A percentile compares a stretch with the other conserved stretches of the same genome.
phyloP scores from a whole-genome alignment of 1,140 invertebrate species.

The Aphidius ervi region DNA sequence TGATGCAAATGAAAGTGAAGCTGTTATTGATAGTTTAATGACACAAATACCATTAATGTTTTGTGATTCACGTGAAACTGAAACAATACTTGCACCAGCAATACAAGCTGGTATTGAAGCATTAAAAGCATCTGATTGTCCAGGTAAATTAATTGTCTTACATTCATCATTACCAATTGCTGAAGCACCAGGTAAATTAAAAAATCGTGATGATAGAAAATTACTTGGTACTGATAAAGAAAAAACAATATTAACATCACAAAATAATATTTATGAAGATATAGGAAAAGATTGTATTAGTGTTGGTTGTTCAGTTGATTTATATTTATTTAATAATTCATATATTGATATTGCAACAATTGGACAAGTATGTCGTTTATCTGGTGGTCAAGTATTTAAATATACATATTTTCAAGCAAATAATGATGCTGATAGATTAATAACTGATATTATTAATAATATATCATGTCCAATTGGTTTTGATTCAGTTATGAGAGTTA shows the following conservation, averaged over 20 bases:
- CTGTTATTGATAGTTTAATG: slow-evolving; percentile 83
- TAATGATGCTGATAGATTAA: slow-evolving; percentile 84
- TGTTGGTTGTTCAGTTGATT: slow-evolving; percentile 84
- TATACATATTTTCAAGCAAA: slow-evolving; percentile 98
- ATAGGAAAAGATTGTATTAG: slow-evolving; percentile 88
- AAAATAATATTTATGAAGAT: slow-evolving; percentile 86
- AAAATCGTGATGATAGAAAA: slow-evolving; percentile 94
- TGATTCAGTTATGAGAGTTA: slow-evolving; percentile 91
- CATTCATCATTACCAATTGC: slow-evolving; percentile 91
- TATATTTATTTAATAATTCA: slow-evolving; percentile 94
- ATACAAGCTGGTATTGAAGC: slow-evolving; percentile 96
- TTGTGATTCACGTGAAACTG: slow-evolving; percentile 88
- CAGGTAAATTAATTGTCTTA: slow-evolving; percentile 94
- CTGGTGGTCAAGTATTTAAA: slow-evolving; percentile 91
- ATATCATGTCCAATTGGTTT: slow-evolving; percentile 81
- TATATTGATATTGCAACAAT: slow-evolving; percentile 94
- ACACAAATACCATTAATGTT: slow-evolving; percentile 90
- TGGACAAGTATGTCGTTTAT: slow-evolving; percentile 84
- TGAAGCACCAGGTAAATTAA: slow-evolving; percentile 93
- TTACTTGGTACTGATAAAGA: slow-evolving; percentile 96
- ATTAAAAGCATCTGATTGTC: slow-evolving; percentile 84
- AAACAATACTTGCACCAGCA: slow-evolving; percentile 91
- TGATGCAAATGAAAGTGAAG: slow-evolving; percentile 74
- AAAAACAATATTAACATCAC: slow-evolving; percentile 70
- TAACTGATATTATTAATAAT: slow-evolving; percentile 79